These are phyloP conservation scores for Accipiter virgatus DNA, from an alignment of 2,113 vertebrate species.

Conservation along the genomic window DNA sequence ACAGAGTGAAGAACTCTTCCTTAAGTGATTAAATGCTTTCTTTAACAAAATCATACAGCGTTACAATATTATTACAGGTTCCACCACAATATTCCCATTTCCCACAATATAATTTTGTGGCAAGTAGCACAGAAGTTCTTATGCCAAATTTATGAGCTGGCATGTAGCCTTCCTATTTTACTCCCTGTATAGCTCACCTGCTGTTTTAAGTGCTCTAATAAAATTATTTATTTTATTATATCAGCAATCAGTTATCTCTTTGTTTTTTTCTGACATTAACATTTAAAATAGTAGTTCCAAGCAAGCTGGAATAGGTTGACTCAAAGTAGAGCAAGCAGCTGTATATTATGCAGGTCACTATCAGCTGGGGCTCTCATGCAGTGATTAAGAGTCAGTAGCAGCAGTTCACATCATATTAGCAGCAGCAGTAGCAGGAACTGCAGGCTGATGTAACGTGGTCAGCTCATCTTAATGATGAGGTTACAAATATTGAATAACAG, in stretches of 20 bases:
- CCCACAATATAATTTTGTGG: neutral
- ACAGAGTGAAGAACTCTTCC: neutral
- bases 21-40: conserved; percentile 16
- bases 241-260: neutral
- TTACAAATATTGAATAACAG: neutral
- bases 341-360: neutral
- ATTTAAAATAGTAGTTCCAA: neutral
- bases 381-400: neutral
- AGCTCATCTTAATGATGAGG: neutral
- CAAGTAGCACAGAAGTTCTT: conserved; percentile 1
- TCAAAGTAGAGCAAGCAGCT: neutral
- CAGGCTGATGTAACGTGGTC: neutral
- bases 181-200: neutral
- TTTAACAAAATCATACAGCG: conserved; percentile 30
- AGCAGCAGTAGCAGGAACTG: neutral
- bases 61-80: conserved; percentile 27
- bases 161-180: neutral
- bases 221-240: conserved; percentile 48
- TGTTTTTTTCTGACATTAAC: neutral
- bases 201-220: conserved; percentile 28
- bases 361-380: neutral
- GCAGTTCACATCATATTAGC: neutral
- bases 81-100: neutral
- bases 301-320: neutral
- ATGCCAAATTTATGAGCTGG: conserved; percentile 8